Conservation (phyloP, 2,888 invertebrate genomes). For the Holacanthella duospinosa region DNA sequence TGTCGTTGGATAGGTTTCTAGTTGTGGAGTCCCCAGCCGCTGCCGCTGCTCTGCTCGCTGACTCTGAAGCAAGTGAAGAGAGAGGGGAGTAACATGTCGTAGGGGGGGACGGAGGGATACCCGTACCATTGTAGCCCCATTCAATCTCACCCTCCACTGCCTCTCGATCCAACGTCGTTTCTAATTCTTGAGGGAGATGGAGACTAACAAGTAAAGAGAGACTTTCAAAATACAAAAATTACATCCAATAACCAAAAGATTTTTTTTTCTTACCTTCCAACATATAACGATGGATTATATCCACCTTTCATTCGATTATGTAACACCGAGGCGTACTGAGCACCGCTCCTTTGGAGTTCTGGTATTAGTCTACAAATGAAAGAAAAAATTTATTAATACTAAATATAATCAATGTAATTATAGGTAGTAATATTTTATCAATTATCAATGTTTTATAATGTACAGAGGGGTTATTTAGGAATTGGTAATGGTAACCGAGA, state of each 20-base stretch:
- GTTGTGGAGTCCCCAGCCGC: background rate
- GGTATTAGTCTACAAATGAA: constrained; percentile 22
- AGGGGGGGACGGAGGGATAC: constrained; percentile 7
- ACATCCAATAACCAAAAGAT: background rate
- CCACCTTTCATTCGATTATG: constrained; percentile 35
- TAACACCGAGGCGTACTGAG: constrained; percentile 26
- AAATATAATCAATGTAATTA: too few species aligned
- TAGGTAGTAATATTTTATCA: background rate
- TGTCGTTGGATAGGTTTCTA: background rate
- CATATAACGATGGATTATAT: constrained; percentile 29
- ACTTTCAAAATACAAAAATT: background rate
- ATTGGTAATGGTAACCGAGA: too few species aligned
- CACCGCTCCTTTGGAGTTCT: constrained; percentile 31
- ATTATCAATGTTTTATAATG: too few species aligned
- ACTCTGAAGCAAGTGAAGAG: background rate
- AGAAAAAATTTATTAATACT: background rate
- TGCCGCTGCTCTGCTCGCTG: background rate
- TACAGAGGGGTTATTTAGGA: too few species aligned
- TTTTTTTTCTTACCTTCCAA: constrained; percentile 26
- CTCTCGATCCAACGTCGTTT: background rate
- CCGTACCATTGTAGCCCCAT: background rate
- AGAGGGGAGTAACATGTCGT: constrained; percentile 10
- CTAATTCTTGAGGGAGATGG: background rate
- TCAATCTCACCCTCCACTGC: constrained; percentile 47
- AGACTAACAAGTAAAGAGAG: background rate